Percentiles rank a stretch among this genome's conserved stretches.
phyloP scores from a whole-genome alignment of 1,140 invertebrate genomes.

The Penaeus indicus region DNA sequence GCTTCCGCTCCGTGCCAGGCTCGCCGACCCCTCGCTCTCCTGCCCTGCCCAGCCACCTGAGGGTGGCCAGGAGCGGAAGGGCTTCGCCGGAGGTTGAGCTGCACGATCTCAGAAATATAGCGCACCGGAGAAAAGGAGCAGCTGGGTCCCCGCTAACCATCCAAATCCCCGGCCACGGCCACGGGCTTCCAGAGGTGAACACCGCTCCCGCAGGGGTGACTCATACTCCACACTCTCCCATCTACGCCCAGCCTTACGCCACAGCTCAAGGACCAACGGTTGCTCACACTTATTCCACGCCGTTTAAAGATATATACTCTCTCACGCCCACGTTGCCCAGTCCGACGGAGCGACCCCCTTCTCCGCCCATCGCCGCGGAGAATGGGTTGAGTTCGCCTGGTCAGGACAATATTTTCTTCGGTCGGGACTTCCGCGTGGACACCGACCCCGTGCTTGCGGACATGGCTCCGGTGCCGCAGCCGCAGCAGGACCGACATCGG shows the following conservation, averaged over 20 bases:
- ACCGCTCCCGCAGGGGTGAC: background rate
- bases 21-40: slow-evolving; percentile 7
- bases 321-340: slow-evolving; percentile 45
- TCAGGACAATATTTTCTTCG: slow-evolving; percentile 45
- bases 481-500: slow-evolving; percentile 25
- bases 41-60: background rate
- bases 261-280: background rate
- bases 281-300: slow-evolving; percentile 30
- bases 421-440: slow-evolving; percentile 38
- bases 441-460: background rate
- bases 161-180: background rate
- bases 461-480: background rate
- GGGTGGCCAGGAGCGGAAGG: no score
- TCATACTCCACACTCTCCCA: slow-evolving; percentile 8
- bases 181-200: background rate
- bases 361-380: background rate
- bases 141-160: slow-evolving; percentile 25
- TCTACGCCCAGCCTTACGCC: slow-evolving; percentile 48
- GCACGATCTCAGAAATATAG: slow-evolving; percentile 30
- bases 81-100: no score
- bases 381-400: background rate
- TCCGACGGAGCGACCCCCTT: background rate
- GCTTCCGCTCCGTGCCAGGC: slow-evolving; percentile 43
- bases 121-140: slow-evolving; percentile 29
- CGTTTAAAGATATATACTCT: slow-evolving; percentile 49